Base-by-base conservation (phyloP, 2,113 vertebrate genomes). In the Labeo catla region DNA sequence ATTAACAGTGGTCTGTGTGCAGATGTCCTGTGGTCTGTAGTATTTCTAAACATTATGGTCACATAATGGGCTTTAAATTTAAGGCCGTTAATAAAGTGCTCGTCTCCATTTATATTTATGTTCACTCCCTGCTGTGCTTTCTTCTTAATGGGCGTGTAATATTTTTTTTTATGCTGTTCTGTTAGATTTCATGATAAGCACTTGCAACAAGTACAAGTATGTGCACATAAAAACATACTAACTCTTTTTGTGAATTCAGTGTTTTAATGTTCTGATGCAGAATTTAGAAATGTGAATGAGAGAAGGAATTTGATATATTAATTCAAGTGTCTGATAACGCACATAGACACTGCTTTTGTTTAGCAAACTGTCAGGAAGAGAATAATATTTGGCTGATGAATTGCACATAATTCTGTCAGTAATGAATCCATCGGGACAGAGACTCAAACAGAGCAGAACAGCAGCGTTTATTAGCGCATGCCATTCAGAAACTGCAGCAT, bases 31-130 rank as follows among this genome's bases (percentile, higher is more conserved):
- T 65, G 43, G 79, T 81, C 43, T 81, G 59, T 16, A 19, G 39
- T 81, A 49, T 49, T 81, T 81, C 43, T 28, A 81, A 65, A 81
- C 59, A 81, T 47, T 65, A 81, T 63, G 59, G 59, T 23, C 11
- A 65, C 78, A 81, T 49, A 81, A 81, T 81, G 79, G 79, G 11
- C 63, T 21, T 82, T 70, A 5, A 68, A 82, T 82, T 52, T 52
- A 82, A 70, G 10, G 63, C 23, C 47, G n/a, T 52, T 82, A 70
- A 82, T 82, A 45, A 82, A 68, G 28, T 21, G 9, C 81, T 68
- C 9, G 52, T 82, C 63, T 52, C 63, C 81, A 70, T 82, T 70
- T 52, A 21, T 70, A 82, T 82, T 52, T 39, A 39, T 52, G 47
- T 34, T 66, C 8, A 2, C 65, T 49, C 81, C 47, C 81, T 82